Base-by-base conservation (phyloP, 1,140 invertebrate genomes). In the Drosophila santomea region DNA sequence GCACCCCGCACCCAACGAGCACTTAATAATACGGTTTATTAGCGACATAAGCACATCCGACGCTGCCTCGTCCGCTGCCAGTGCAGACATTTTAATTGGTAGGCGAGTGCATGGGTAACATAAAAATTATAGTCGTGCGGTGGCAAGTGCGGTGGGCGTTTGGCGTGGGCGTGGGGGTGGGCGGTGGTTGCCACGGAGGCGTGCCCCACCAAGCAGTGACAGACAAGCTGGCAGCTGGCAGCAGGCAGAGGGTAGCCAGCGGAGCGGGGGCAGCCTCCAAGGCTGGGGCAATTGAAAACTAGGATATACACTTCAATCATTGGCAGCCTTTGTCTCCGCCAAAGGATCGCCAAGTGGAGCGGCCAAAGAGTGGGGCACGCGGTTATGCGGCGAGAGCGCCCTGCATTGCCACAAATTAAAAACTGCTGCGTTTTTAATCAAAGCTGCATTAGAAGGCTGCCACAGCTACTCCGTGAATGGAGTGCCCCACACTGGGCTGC, bases 21-120 rank as follows among this genome's bases (percentile, higher is more conserved):
- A 89, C 84, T 89, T 89, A 89, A 89, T 89, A 89, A 89, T 89
- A 89, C 69, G 84, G 84, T 89, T 89, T 89, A 89, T 89, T 89
- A 89, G 84, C 84, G 84, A 89, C 84, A 89, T 89, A 89, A 89
- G 84, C 85, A 89, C 85, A 89, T 89, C 84, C 84, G 84, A 73
- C 80, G 72, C 72, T 83, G 79, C 57, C 72, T 48, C 47, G 72
- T 57, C 69, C 73, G 61, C 54, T 66, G 55, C 45, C 75, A 60
- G 61, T 75, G 84, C 80, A 89, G 85, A 89, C 84, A 89, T 89
- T 89, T 89, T 89, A 89, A 89, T 90, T 89, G 84, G 84, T 89
- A 85, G 84, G 84, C 85, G 85, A 89, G 80, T 84, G 80, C 85
- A 80, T 83, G 85, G 73, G 85, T 84, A 90, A 90, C 84, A 89